Conservation (phyloP, 1,140 invertebrate species). For the Lerema accius region DNA sequence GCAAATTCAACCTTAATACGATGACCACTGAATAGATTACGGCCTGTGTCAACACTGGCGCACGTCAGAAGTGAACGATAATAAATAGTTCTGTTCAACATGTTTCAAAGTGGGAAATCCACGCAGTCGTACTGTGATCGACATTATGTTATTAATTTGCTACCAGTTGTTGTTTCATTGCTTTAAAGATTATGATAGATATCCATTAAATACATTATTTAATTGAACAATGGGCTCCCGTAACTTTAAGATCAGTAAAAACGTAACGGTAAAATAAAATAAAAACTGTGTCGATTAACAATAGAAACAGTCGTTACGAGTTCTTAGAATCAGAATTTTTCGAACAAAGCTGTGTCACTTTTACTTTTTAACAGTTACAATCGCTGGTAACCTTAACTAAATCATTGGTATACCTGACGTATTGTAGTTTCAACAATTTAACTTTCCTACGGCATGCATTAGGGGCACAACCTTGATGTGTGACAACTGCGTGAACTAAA, state of each 20-base stretch:
- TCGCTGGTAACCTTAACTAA: too few species aligned
- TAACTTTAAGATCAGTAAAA: too few species aligned
- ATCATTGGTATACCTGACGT: too few species aligned
- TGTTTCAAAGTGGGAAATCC: constrained; percentile 78
- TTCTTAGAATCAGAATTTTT: too few species aligned
- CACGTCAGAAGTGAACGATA: constrained; percentile 74
- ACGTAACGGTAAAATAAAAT: not conserved
- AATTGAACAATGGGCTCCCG: not conserved
- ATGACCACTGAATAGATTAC: constrained; percentile 45
- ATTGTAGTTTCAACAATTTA: too few species aligned
- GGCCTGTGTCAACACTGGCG: constrained; percentile 40
- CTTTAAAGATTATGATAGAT: constrained; percentile 45
- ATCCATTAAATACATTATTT: constrained; percentile 36
- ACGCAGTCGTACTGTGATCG: constrained; percentile 77
- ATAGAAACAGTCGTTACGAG: too few species aligned
- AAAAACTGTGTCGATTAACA: too few species aligned
- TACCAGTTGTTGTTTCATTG: constrained; percentile 66
- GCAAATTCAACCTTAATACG: constrained; percentile 62
- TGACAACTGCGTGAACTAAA: constrained; percentile 16
- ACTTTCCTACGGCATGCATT: constrained; percentile 6
- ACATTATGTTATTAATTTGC: constrained; percentile 68
- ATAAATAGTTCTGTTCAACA: constrained; percentile 78
- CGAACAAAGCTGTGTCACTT: too few species aligned
- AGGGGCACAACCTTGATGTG: constrained; percentile 13
- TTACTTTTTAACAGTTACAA: too few species aligned